Percentiles rank a stretch among this genome's conserved stretches.
Conservation (phyloP, 2,888 invertebrate genomes). For the Volucella zonaria region DNA sequence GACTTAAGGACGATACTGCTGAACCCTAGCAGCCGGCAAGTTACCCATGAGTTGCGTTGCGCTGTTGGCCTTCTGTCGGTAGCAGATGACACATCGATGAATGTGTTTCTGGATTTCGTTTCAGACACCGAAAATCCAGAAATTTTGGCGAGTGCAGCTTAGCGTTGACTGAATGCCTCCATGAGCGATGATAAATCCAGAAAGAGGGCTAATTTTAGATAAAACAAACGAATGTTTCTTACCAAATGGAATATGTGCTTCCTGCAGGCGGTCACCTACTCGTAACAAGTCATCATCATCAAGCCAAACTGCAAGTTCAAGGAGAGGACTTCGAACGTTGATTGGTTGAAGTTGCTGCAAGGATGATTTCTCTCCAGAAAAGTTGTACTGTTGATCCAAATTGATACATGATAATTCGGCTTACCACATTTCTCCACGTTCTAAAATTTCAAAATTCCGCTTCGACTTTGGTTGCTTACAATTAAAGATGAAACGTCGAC, state of each 20-base stretch:
- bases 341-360: neutral
- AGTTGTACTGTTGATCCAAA: constrained; percentile 12
- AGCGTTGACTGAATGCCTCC: no score
- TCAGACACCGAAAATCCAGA: constrained; percentile 6
- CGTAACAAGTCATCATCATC: constrained; percentile 10
- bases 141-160: no score
- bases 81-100: constrained; percentile 14
- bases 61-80: constrained; percentile 11
- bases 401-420: constrained; percentile 9
- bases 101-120: constrained; percentile 11
- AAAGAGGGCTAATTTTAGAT: no score
- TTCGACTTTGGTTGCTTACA: constrained; percentile 2
- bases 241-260: constrained; percentile 19
- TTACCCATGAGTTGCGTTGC: constrained; percentile 14
- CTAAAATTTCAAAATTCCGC: neutral
- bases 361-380: constrained; percentile 11
- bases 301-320: constrained; percentile 22
- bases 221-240: constrained; percentile 12
- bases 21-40: neutral
- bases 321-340: no score
- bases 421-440: constrained; percentile 11
- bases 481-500: constrained; percentile 9
- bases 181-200: no score
- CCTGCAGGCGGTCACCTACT: constrained; percentile 23
- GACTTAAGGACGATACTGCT: no score